Percentiles rank a stretch among this genome's conserved stretches.
Conservation (phyloP, 2,888 invertebrate genomes). For the Polyommatus iphigenia region DNA sequence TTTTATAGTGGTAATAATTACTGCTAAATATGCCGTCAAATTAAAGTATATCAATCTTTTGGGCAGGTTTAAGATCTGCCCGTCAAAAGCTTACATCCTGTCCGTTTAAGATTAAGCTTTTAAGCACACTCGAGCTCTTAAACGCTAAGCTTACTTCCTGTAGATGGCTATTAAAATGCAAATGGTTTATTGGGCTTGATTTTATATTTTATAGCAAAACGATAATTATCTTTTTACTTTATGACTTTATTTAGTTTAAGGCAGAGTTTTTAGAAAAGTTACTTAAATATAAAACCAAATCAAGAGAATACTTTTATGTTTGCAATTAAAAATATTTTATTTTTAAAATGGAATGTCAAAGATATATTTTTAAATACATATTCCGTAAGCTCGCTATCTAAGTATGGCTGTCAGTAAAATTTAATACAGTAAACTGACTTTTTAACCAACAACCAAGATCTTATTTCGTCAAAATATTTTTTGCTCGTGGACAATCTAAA, state of each 20-base stretch:
- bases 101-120: conserved; percentile 35
- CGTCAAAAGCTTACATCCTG: conserved; percentile 41
- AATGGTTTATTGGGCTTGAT: conserved; percentile 8
- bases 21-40: conserved; percentile 16
- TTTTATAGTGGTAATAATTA: conserved; percentile 2
- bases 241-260: not conserved
- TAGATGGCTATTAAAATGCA: conserved; percentile 9
- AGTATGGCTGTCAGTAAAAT: not conserved
- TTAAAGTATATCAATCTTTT: conserved; percentile 33
- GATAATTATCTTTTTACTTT: not conserved
- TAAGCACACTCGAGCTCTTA: conserved; percentile 13
- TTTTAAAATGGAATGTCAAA: too few relatives aligned
- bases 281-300: not conserved
- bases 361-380: too few relatives aligned
- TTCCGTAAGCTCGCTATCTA: too few relatives aligned
- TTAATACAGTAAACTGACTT: not conserved
- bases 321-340: not conserved
- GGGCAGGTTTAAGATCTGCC: conserved; percentile 38
- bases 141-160: conserved; percentile 28
- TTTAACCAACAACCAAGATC: not conserved
- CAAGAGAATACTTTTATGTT: not conserved
- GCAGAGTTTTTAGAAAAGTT: not conserved
- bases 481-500: not conserved
- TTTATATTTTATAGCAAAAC: not conserved
- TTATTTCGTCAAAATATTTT: not conserved